Evolutionary conservation across 2,113 vertebrate species (phyloP).

Genomic region (Anseranas semipalmata): DNA sequence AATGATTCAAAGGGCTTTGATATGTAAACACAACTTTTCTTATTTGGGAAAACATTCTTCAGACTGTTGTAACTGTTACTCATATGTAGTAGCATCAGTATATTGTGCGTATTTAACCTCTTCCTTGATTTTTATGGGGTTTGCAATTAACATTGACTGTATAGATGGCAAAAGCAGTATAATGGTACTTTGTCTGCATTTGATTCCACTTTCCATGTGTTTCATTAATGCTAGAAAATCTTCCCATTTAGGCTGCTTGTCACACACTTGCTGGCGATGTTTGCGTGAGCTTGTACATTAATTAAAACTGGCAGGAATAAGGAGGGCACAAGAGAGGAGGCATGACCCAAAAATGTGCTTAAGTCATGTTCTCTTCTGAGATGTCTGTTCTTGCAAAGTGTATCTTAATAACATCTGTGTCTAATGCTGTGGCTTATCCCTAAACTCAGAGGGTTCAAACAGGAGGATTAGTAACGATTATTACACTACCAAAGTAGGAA

Average conservation of each 20-base stretch:
- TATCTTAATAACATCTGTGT: constrained; percentile 14
- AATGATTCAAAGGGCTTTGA: not conserved
- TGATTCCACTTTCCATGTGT: not conserved
- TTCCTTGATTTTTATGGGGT: not conserved
- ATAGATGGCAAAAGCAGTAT: not conserved
- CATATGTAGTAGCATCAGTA: not conserved
- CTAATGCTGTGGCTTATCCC: not conserved
- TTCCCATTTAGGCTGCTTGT: constrained; percentile 26
- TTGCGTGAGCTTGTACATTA: constrained; percentile 28
- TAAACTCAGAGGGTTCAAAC: not conserved
- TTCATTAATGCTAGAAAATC: not conserved
- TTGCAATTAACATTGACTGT: not conserved
- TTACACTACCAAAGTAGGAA: not conserved
- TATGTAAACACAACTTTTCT: not conserved
- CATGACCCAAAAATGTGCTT: constrained; percentile 31
- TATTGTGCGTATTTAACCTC: not conserved
- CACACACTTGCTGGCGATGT: constrained; percentile 4
- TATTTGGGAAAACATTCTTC: not conserved
- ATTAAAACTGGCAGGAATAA: constrained; percentile 45
- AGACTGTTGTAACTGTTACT: not conserved
- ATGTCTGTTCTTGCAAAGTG: not conserved
- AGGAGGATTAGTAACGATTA: not conserved
- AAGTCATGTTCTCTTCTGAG: constrained; percentile 4
- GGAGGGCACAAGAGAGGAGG: constrained; percentile 17
- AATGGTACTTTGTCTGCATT: not conserved